phyloP scores from a whole-genome alignment of 2,888 invertebrate genomes.

The Malachius bipustulatus region DNA sequence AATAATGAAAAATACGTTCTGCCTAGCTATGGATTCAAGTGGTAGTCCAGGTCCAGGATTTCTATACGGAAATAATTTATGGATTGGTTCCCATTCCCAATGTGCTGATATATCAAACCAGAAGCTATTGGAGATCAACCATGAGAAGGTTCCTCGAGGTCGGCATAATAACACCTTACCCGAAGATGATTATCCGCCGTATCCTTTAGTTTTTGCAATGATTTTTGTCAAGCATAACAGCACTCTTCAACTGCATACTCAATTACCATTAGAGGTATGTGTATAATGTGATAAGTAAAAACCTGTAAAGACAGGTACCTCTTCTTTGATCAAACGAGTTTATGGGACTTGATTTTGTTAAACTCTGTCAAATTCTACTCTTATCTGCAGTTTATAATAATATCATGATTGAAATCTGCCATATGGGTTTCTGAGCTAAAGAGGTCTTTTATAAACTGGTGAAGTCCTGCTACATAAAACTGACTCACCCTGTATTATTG shows the following conservation, averaged over 20 bases:
- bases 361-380: too few relatives aligned
- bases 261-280: constrained; percentile 36
- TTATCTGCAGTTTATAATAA: too few relatives aligned
- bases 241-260: constrained; percentile 35
- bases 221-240: constrained; percentile 36
- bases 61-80: constrained; percentile 47
- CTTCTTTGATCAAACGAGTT: too few relatives aligned
- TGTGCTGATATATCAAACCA: constrained; percentile 37
- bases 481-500: too few relatives aligned
- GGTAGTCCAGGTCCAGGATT: constrained; percentile 44
- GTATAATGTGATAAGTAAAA: too few relatives aligned
- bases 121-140: constrained; percentile 25
- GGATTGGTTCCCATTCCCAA: constrained; percentile 44
- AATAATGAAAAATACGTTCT: constrained; percentile 5
- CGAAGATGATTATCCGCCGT: constrained; percentile 35
- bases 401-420: too few relatives aligned
- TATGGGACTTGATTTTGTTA: too few relatives aligned
- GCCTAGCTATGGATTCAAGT: constrained; percentile 44
- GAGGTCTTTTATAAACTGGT: too few relatives aligned
- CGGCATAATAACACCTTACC: too few relatives aligned
- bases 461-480: too few relatives aligned
- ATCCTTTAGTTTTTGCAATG: constrained; percentile 31
- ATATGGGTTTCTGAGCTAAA: too few relatives aligned
- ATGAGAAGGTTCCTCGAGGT: constrained; percentile 19
- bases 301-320: too few relatives aligned